A percentile compares a stretch with the other conserved stretches of the same genome.
These are phyloP conservation scores for Diplodus sargus DNA, from an alignment of 2,797 vertebrate species.

Conservation along the genomic window DNA sequence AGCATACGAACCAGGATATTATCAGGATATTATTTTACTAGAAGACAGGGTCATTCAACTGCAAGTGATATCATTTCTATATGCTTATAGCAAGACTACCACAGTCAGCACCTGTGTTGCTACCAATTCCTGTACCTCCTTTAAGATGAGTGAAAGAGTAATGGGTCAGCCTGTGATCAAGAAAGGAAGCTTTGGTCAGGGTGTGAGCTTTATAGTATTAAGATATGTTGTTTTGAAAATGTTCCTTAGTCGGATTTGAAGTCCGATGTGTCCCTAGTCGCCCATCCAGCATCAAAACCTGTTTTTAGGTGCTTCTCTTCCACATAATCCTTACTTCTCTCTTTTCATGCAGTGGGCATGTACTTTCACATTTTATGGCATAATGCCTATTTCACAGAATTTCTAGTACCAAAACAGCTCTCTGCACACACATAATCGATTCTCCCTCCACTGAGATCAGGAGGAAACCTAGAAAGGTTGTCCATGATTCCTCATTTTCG, in stretches of 20 bases:
- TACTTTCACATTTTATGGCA: constrained; percentile 30
- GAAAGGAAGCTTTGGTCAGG: constrained; percentile 1
- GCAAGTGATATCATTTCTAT: constrained; percentile 2
- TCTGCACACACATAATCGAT: constrained; percentile 26
- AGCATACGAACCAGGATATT: neutral
- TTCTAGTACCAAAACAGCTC: constrained; percentile 15
- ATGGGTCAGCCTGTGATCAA: constrained; percentile 30
- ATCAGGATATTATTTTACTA: neutral
- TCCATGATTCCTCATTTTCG: constrained; percentile 20
- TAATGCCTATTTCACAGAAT: constrained; percentile 27
- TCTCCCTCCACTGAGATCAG: constrained; percentile 33
- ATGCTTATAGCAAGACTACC: constrained; percentile 12
- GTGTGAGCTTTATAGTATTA: neutral
- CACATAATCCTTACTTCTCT: neutral
- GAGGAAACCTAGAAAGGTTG: constrained; percentile 13
- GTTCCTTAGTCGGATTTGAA: no score
- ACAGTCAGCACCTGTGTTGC: constrained; percentile 33
- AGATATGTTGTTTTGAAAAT: no score
- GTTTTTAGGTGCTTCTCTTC: neutral
- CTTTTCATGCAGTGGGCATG: neutral
- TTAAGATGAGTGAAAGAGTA: neutral
- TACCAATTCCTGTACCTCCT: constrained; percentile 1
- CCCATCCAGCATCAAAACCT: neutral
- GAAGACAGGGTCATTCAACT: constrained; percentile 16
- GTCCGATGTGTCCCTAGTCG: no score